Base-by-base conservation (phyloP, 2,113 vertebrate genomes). In the Gallinago media region DNA sequence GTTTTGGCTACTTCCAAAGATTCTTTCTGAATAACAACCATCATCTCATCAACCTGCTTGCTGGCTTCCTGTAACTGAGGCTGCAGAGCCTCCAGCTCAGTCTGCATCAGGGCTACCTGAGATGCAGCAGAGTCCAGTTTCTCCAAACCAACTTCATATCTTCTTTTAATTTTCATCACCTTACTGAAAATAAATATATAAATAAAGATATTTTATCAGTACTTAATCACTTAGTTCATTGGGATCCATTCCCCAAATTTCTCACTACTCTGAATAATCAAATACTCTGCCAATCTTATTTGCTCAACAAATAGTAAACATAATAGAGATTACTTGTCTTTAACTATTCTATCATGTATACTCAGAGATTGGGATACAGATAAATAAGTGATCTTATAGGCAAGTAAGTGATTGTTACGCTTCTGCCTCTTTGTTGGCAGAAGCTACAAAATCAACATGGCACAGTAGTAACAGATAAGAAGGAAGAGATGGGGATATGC, bases 61-160 rank as follows among this genome's bases (percentile, higher is more conserved):
- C 98, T 98, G n/a, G 99, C 99, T 54, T 98, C 98, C 46, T 54
- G 91, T 38, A 99, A 95, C 81, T 99, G 98, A 25, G 99, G 99
- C 68, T 99, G 99, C 71, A 99, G 96, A 9, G 98, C 99, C 92
- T 98, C 99, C 95, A 99, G 96, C 79, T 99, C 98, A 21, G 61
- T 62, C 62, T 99, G 99, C 99, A 99, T 99, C 4, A 96, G 97
- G 54, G 98, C 97, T 56, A 99, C 99, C 90, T 99, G 98, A 31
- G 98, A 96, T 0, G 99, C 89, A 6, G 99, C 99, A 7, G 99
- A 99, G 15, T 99, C 90, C 68, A 99, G 94, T 78, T 99, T 99
- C 80, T 99, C 98, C 79, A 99, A 97, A 40, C 99, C 99, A 63
- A 99, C 98, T 92, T 99, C 98, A 0, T 99, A 99, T 38, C 99